phyloP scores from a whole-genome alignment of 2,888 invertebrate genomes.

The Pristionchus arcanus region DNA sequence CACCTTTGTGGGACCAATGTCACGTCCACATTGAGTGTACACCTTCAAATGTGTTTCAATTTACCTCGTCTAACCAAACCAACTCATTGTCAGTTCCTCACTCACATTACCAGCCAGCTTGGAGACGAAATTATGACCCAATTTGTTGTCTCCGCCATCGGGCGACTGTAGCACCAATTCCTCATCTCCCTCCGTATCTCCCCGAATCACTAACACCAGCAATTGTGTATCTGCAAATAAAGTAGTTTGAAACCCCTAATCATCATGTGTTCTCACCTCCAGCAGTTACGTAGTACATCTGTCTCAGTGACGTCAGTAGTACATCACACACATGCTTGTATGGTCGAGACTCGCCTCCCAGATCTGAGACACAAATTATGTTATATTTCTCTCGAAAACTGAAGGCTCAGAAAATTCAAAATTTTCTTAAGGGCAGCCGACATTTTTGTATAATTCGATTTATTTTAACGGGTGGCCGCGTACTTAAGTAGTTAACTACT shows the following conservation, averaged over 20 bases:
- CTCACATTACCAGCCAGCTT: background rate
- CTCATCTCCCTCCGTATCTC: slow-evolving; percentile 51
- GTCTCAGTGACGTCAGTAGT: slow-evolving; percentile 10
- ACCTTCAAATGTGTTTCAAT: background rate
- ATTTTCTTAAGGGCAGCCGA: too few species aligned
- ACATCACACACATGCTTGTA: slow-evolving; percentile 35
- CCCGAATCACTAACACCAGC: slow-evolving; percentile 37
- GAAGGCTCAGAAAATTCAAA: too few species aligned
- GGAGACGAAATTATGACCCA: background rate
- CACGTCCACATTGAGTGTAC: slow-evolving; percentile 49
- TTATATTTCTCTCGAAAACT: too few species aligned
- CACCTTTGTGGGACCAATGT: background rate
- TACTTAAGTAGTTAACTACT: too few species aligned
- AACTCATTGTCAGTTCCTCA: background rate
- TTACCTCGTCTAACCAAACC: background rate
- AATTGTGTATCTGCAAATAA: background rate
- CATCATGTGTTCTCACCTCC: background rate
- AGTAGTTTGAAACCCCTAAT: background rate
- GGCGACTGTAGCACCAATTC: slow-evolving; percentile 25
- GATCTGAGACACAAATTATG: background rate
- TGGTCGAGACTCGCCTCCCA: background rate
- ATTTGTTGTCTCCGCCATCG: background rate
- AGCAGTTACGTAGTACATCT: background rate
- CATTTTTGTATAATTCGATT: too few species aligned
- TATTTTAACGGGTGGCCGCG: too few species aligned